phyloP scores from a whole-genome alignment of 2,888 invertebrate species.

The Thereva unica region DNA sequence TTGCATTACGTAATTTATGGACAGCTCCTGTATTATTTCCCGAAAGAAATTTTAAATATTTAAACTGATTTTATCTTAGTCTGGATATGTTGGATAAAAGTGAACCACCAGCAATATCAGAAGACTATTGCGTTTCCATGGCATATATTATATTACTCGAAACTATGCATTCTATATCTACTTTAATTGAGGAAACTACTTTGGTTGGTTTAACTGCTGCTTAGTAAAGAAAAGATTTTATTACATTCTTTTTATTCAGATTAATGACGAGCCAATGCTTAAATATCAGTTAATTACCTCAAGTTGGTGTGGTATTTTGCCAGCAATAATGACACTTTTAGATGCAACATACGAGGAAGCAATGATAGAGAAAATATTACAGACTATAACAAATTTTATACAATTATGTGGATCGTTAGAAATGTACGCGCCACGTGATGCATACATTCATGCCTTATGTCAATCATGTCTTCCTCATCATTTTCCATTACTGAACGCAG shows the following conservation, averaged over 20 bases:
- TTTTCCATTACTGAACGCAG: constrained; percentile 82
- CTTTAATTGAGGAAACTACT: constrained; percentile 69
- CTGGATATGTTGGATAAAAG: constrained; percentile 95
- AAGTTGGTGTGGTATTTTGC: constrained; percentile 92
- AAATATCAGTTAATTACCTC: constrained; percentile 84
- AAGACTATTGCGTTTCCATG: constrained; percentile 95
- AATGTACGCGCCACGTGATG: constrained; percentile 81
- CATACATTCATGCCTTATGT: constrained; percentile 92
- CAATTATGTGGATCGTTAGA: constrained; percentile 85
- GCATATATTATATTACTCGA: constrained; percentile 93
- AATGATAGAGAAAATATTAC: constrained; percentile 87
- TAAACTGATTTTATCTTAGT: constrained; percentile 59
- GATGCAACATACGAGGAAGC: constrained; percentile 96
- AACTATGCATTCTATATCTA: constrained; percentile 82
- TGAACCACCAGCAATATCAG: constrained; percentile 92
- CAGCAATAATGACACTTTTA: constrained; percentile 87
- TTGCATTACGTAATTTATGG: background rate
- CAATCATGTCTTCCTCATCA: constrained; percentile 95
- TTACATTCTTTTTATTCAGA: constrained; percentile 32
- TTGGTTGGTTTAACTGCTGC: constrained; percentile 55
- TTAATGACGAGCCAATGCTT: constrained; percentile 55
- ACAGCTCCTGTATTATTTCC: background rate
- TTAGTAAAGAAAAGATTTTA: background rate
- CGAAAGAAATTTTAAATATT: background rate
- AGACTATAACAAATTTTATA: constrained; percentile 87